These are phyloP conservation scores for Diabrotica undecimpunctata DNA, from an alignment of 1,140 invertebrate species.

Conservation along the genomic window DNA sequence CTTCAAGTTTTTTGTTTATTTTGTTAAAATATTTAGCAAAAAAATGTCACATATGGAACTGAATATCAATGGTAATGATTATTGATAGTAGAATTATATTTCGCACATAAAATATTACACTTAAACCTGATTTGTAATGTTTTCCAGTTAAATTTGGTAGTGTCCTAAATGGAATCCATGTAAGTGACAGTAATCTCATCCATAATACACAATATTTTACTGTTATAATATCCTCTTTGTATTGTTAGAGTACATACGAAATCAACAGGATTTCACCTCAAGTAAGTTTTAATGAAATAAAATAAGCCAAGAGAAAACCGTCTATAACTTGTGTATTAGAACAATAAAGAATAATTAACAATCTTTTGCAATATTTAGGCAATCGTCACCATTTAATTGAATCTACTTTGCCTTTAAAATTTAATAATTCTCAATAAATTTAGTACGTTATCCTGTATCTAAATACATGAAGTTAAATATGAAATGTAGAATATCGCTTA, in stretches of 20 bases:
- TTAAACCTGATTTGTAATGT: background rate
- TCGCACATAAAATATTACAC: background rate
- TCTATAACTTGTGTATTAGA: background rate
- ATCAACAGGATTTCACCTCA: background rate
- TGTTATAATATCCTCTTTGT: background rate
- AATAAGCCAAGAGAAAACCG: background rate
- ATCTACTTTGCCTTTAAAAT: background rate
- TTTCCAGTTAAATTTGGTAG: too few species aligned
- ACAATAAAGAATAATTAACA: background rate
- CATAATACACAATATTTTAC: slow-evolving; percentile 5
- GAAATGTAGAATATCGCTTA: background rate
- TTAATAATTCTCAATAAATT: background rate
- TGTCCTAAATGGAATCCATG: too few species aligned
- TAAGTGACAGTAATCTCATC: background rate
- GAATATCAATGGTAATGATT: background rate
- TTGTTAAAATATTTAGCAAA: background rate
- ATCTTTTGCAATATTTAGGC: background rate
- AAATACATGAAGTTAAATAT: background rate
- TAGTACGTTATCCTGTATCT: background rate
- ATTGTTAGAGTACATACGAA: background rate
- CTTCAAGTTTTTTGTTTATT: too few species aligned
- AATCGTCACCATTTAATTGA: background rate
- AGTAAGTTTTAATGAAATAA: background rate
- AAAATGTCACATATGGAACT: background rate
- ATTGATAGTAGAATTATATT: background rate